Evolutionary conservation across 2,797 vertebrate species (phyloP).

Genomic region (Manis javanica): DNA sequence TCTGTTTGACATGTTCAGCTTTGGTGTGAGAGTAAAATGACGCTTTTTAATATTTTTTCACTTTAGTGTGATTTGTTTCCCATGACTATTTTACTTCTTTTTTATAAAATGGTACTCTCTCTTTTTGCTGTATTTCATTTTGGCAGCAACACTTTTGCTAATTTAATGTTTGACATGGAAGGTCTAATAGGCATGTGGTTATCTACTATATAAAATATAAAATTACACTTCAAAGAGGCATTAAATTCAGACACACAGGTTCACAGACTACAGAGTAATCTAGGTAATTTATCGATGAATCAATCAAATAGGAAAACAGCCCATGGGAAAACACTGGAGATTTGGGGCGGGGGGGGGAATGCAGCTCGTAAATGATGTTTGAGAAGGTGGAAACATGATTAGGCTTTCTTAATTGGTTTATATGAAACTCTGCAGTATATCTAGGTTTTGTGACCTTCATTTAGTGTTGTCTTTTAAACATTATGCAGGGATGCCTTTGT

Average conservation of each 20-base stretch:
- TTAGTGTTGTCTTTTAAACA: not conserved
- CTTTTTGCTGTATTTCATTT: conserved; percentile 34
- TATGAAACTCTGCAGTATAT: not conserved
- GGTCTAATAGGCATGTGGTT: not conserved
- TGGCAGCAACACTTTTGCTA: conserved; percentile 32
- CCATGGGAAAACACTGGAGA: not conserved
- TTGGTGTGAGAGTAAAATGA: not conserved
- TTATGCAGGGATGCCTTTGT: not conserved
- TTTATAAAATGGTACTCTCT: not conserved
- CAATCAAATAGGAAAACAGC: not conserved
- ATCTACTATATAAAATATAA: conserved; percentile 25
- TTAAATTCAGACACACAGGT: not conserved
- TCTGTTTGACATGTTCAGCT: not conserved
- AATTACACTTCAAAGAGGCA: conserved; percentile 19
- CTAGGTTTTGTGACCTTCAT: not conserved
- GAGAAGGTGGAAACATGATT: not conserved
- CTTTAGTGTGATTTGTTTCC: conserved; percentile 18
- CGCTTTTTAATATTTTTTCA: not conserved
- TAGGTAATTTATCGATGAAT: not conserved
- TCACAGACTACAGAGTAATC: not conserved
- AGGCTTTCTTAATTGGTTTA: not conserved
- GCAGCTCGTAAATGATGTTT: not conserved
- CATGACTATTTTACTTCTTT: conserved; percentile 37
- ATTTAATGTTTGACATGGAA: conserved; percentile 50
- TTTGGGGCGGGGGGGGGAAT: not conserved